A percentile compares a stretch with the other conserved stretches of the same genome.
Conservation (phyloP, 2,113 vertebrate genomes). For the Corydoras sp. region DNA sequence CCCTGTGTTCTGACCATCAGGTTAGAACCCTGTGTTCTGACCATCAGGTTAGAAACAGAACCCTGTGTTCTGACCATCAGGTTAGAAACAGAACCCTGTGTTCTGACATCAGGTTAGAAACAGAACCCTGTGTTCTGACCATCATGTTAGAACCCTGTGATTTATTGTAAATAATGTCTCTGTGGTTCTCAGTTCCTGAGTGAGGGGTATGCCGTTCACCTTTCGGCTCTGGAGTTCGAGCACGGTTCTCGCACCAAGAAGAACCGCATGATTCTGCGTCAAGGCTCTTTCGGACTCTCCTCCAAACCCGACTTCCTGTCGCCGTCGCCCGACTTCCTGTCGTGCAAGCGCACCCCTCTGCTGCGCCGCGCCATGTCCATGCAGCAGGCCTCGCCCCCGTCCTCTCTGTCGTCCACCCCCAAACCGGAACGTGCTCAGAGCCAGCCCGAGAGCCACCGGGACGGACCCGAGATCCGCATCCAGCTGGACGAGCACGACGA, state of each 20-base stretch:
- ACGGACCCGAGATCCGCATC: conserved; percentile 47
- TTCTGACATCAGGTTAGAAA: too few species aligned
- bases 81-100: too few species aligned
- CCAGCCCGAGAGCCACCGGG: conserved; percentile 80
- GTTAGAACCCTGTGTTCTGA: too few species aligned
- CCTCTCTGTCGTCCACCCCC: conserved; percentile 55
- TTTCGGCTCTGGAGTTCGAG: conserved; percentile 72
- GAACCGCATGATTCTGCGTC: conserved; percentile 77
- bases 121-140: too few species aligned
- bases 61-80: too few species aligned
- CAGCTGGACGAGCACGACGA: conserved; percentile 32
- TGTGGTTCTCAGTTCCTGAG: conserved; percentile 69
- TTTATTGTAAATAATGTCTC: too few species aligned
- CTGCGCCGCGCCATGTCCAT: conserved; percentile 80
- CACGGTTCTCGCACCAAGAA: conserved; percentile 78
- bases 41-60: too few species aligned
- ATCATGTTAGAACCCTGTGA: too few species aligned
- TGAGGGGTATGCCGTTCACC: conserved; percentile 78
- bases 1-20: too few species aligned
- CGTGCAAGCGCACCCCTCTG: conserved; percentile 73
- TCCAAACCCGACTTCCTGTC: conserved; percentile 75
- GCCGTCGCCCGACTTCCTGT: conserved; percentile 40
- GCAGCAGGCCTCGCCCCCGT: conserved; percentile 76
- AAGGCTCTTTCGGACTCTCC: conserved; percentile 79
- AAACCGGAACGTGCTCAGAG: conserved; percentile 86